Evolutionary conservation across 1,140 invertebrate genomes (phyloP), one percentile per base, ranked within the genome.

Genomic region (Leptopilina boulardi): DNA sequence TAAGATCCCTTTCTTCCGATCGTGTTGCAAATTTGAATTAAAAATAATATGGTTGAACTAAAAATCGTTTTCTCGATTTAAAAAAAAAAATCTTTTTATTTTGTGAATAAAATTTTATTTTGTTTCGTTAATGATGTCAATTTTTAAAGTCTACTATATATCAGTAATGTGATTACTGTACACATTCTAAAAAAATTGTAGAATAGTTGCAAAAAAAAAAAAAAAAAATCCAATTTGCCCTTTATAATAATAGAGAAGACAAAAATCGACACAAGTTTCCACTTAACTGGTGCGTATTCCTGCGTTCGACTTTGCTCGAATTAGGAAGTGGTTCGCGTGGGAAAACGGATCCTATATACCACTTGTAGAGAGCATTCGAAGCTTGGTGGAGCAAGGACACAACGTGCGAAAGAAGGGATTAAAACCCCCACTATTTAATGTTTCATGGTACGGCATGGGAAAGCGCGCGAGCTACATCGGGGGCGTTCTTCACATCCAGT

Each of bases 341-440:
- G 75, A 80, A 66, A 80, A 80, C 75, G 76, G 75, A 78, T 56
- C 66, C 80, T 75, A n/a, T n/a, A n/a, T n/a, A 76, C 70, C 78
- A 56, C 51, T 70, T 73, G 2, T n/a, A n/a, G n/a, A n/a, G 23
- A 70, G 18, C 47, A 41, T 21, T 41, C 73, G 76, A 73, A 70
- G 77, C 76, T 72, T 74, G 82, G 75, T 81, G 82, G 77, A 84
- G 84, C 80, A 82, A 81, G 84, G 84, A 86, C 81, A 82, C 80
- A 86, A 85, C n/a, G 82, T 84, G 87, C 85, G 84, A 89, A 91
- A 89, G 88, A 90, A 89, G 89, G 87, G 87, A 89, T 89, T 77
- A 86, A 84, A 87, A 79, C 87, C 88, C 88, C 89, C 88, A 89
- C 89, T 89, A 89, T 89, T 88, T 87, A 89, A 90, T 87, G 75